Conservation (phyloP, 2,797 vertebrate genomes). For the Gobio occitaniae region DNA sequence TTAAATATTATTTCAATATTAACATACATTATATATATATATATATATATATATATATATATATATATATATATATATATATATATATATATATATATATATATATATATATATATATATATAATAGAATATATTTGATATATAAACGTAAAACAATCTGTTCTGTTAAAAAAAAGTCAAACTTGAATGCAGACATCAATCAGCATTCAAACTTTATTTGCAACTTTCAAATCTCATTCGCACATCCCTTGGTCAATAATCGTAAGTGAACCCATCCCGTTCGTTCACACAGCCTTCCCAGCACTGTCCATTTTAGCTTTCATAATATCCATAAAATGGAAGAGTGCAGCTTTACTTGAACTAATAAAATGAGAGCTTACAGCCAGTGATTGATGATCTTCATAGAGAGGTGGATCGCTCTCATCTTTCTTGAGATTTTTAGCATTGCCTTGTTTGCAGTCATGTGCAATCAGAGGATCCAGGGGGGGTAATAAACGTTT, state of each 20-base stretch:
- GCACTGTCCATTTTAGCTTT: slow-evolving; percentile 72
- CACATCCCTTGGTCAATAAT: slow-evolving; percentile 32
- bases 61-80: no score
- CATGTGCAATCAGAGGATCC: slow-evolving; percentile 90
- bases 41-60: no score
- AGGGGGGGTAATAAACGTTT: slow-evolving; percentile 93
- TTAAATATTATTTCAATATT: no score
- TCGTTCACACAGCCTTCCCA: slow-evolving; percentile 38
- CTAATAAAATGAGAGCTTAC: slow-evolving; percentile 90
- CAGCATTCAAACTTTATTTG: background rate
- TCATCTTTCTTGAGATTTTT: slow-evolving; percentile 97
- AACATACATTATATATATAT: background rate
- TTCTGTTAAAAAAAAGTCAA: background rate
- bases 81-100: no score
- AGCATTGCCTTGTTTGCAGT: slow-evolving; percentile 95
- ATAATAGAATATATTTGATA: background rate
- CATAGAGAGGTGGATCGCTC: slow-evolving; percentile 90
- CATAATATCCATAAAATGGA: slow-evolving; percentile 91
- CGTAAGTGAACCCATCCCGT: slow-evolving; percentile 63
- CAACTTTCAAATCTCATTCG: background rate
- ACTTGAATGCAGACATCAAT: background rate
- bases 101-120: background rate
- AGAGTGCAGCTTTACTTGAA: slow-evolving; percentile 92
- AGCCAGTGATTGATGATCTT: slow-evolving; percentile 91
- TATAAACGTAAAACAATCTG: background rate